Evolutionary conservation across 1,140 invertebrate genomes (phyloP).

Genomic region (Sarcophaga peregrina): DNA sequence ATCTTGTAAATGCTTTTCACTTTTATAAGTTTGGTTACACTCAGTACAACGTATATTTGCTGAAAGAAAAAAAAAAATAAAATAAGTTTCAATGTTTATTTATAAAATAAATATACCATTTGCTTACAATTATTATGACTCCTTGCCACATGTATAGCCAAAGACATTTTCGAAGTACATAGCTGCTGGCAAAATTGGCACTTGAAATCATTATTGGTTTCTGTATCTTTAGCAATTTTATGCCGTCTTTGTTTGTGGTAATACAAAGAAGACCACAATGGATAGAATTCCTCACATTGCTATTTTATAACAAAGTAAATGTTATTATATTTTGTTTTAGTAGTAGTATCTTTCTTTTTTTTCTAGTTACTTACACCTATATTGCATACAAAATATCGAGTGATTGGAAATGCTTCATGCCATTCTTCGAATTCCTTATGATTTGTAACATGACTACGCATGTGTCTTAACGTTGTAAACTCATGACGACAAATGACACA

Average conservation of each 20-base stretch:
- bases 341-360: too few relatives aligned
- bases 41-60: conserved; percentile 55
- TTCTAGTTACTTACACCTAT: conserved; percentile 46
- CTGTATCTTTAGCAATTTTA: background rate
- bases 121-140: conserved; percentile 61
- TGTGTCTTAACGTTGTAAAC: conserved; percentile 54
- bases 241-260: conserved; percentile 50
- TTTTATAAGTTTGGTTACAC: conserved; percentile 55
- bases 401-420: conserved; percentile 49
- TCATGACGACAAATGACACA: conserved; percentile 55
- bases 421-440: conserved; percentile 50
- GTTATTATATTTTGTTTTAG: too few relatives aligned
- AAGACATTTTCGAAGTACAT: conserved; percentile 60
- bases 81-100: background rate
- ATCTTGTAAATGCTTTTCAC: conserved; percentile 51
- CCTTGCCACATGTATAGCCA: conserved; percentile 61
- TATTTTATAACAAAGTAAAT: conserved; percentile 23
- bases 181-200: conserved; percentile 61
- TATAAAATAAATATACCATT: background rate
- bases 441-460: conserved; percentile 51
- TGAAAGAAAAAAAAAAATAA: conserved; percentile 39
- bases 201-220: conserved; percentile 46
- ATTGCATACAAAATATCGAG: conserved; percentile 56
- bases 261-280: conserved; percentile 57
- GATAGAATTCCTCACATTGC: conserved; percentile 55